phyloP scores from a whole-genome alignment of 2,113 vertebrate genomes.

The Orthonyx spaldingii region DNA sequence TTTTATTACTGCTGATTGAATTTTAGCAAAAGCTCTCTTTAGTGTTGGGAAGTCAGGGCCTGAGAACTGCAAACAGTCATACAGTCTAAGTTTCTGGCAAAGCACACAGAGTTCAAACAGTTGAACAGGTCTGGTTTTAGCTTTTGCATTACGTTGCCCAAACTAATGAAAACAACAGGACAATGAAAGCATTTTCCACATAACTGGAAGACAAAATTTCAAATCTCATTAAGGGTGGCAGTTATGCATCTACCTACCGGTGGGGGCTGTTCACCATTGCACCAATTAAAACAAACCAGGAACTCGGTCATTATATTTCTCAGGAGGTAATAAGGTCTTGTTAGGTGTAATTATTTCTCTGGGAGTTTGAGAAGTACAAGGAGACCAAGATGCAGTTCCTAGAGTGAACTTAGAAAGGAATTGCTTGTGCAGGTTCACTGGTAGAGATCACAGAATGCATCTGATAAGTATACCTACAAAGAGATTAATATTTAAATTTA shows the following conservation, averaged over 20 bases:
- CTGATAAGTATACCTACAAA: not conserved
- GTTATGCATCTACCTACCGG: slow-evolving; percentile 74
- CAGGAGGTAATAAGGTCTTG: not conserved
- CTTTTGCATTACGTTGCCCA: not conserved
- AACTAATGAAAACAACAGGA: not conserved
- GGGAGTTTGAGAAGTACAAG: not conserved
- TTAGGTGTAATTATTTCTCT: not conserved
- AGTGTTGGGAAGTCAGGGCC: not conserved
- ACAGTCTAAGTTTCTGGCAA: not conserved
- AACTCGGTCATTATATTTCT: slow-evolving; percentile 81
- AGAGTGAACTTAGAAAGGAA: not conserved
- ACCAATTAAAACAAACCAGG: slow-evolving; percentile 70
- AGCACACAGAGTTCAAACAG: not conserved
- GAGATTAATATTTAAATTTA: not conserved
- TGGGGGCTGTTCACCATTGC: slow-evolving; percentile 83
- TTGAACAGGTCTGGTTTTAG: not conserved
- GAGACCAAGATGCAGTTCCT: not conserved
- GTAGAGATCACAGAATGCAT: not conserved
- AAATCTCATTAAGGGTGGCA: not conserved
- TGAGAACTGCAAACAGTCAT: not conserved
- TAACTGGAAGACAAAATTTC: not conserved
- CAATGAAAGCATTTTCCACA: not conserved
- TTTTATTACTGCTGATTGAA: not conserved
- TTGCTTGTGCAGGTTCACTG: not conserved
- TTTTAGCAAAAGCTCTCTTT: not conserved